Percentiles rank a stretch among this genome's conserved stretches.
Evolutionary conservation across 2,113 vertebrate species (phyloP).

Genomic region (Hyperopisus bebe): DNA sequence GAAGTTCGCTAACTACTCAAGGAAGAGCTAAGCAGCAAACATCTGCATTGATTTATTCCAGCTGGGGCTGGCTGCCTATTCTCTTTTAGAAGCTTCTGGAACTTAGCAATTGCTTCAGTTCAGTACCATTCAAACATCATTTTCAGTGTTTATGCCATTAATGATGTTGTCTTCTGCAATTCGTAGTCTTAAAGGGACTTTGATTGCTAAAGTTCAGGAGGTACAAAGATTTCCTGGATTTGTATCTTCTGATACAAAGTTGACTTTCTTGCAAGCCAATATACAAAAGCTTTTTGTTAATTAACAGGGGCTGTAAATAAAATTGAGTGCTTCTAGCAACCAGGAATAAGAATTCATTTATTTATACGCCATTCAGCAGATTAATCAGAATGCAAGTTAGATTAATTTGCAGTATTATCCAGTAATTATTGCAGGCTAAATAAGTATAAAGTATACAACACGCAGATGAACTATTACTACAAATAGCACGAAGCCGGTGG

Average conservation of each 20-base stretch:
- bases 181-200: not conserved
- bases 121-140: not conserved
- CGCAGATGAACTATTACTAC: not conserved
- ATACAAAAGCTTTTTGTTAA: not conserved
- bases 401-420: not conserved
- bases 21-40: not conserved
- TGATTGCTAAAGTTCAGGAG: not conserved
- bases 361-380: not conserved
- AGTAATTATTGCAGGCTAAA: not conserved
- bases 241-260: not conserved
- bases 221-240: not conserved
- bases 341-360: not conserved
- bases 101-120: not conserved
- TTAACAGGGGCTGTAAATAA: not conserved
- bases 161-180: not conserved
- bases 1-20: not conserved
- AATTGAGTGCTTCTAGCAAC: not conserved
- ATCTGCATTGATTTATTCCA: not conserved
- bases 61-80: not conserved
- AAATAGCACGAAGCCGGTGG: not conserved
- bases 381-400: not conserved
- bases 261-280: not conserved
- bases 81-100: not conserved
- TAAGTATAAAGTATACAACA: not conserved
- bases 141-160: not conserved